These are phyloP conservation scores for Pristiophorus japonicus DNA, from an alignment of 2,113 vertebrate species.

Conservation along the genomic window DNA sequence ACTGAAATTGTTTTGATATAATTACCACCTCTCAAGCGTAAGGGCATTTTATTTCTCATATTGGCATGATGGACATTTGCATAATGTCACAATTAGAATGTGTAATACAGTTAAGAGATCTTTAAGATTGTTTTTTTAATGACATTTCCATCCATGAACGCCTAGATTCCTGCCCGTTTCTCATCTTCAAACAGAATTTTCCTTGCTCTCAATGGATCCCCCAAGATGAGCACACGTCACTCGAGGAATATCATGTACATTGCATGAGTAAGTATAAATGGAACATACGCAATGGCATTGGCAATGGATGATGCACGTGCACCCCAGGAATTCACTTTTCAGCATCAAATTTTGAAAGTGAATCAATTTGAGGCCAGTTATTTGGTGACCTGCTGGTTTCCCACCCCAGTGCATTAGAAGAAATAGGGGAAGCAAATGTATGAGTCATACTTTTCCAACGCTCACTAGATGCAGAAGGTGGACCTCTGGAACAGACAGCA, in stretches of 20 bases:
- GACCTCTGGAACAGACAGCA: too few species aligned
- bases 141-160: neutral
- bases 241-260: neutral
- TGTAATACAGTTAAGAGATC: neutral
- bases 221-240: neutral
- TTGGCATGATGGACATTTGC: neutral
- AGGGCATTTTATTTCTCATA: conserved; percentile 17
- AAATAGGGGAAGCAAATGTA: neutral
- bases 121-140: neutral
- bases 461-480: neutral
- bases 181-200: neutral
- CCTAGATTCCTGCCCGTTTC: too few species aligned
- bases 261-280: neutral
- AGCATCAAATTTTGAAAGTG: neutral
- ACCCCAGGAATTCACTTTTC: neutral
- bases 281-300: neutral
- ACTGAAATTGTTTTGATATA: neutral
- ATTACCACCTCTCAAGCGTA: neutral
- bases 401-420: neutral
- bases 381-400: neutral
- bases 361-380: too few species aligned
- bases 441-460: neutral
- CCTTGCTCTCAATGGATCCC: neutral
- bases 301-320: neutral
- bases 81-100: neutral